phyloP scores from a whole-genome alignment of 2,113 vertebrate species.

The Festucalex cinctus region DNA sequence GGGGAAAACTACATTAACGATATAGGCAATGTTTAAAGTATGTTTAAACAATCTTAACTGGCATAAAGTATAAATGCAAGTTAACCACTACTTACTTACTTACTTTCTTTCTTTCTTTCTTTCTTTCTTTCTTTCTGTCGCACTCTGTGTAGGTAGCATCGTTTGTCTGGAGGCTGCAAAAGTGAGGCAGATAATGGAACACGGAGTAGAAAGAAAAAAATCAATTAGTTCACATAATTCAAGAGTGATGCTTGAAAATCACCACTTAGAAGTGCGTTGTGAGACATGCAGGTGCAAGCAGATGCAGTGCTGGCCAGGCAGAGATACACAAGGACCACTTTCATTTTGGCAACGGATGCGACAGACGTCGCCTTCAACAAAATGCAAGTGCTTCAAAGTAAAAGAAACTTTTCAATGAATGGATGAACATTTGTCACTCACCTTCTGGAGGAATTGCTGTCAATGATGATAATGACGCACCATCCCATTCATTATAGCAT shows the following conservation, averaged over 20 bases:
- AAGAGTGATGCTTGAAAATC: neutral
- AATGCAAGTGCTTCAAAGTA: neutral
- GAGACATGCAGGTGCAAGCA: conserved; percentile 65
- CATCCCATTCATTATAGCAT: conserved; percentile 47
- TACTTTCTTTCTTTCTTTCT: neutral
- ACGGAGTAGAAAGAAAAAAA: conserved; percentile 49
- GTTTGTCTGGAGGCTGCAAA: conserved; percentile 49
- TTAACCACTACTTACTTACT: no score
- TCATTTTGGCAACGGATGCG: conserved; percentile 53
- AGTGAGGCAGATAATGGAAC: conserved; percentile 66
- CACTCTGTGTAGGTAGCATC: conserved; percentile 36
- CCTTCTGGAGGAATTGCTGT: conserved; percentile 26
- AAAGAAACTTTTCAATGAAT: neutral
- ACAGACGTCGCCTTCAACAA: neutral
- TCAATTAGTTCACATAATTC: neutral
- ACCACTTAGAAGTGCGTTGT: neutral
- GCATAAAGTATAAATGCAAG: neutral
- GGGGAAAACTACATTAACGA: neutral
- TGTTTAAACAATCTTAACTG: neutral
- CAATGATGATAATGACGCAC: conserved; percentile 20
- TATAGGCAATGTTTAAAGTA: neutral
- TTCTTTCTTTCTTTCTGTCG: neutral
- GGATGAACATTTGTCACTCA: conserved; percentile 23
- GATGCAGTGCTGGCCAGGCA: conserved; percentile 59
- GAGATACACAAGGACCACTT: conserved; percentile 57